A percentile compares a stretch with the other conserved stretches of the same genome.
These are phyloP conservation scores for Sinonovacula constricta DNA, from an alignment of 1,140 invertebrate species.

Conservation along the genomic window DNA sequence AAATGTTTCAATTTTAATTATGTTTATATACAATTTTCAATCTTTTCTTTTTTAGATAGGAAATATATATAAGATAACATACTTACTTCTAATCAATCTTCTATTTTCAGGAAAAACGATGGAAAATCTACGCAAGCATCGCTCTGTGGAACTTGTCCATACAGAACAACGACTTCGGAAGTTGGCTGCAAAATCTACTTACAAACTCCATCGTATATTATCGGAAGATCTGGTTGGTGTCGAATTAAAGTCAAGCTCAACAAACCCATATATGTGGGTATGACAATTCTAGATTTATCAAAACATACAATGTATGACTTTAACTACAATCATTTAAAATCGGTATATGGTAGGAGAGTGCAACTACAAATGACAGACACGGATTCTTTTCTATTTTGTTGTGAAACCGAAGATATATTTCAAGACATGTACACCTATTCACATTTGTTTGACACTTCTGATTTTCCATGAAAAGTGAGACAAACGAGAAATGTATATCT, in stretches of 20 bases:
- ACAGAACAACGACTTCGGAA: constrained; percentile 20
- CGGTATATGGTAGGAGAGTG: constrained; percentile 66
- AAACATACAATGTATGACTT: constrained; percentile 68
- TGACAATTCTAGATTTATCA: constrained; percentile 36
- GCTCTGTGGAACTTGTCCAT: constrained; percentile 23
- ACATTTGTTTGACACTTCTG: constrained; percentile 55
- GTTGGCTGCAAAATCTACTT: constrained; percentile 31
- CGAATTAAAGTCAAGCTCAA: constrained; percentile 31
- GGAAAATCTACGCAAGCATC: constrained; percentile 20
- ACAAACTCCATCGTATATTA: constrained; percentile 30
- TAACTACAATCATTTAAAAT: constrained; percentile 66
- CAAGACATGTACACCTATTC: constrained; percentile 68
- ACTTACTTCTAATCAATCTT: too few relatives aligned
- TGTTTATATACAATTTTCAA: too few relatives aligned
- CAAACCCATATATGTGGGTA: constrained; percentile 42
- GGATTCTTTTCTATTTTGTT: constrained; percentile 76
- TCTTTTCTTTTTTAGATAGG: too few relatives aligned
- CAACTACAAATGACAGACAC: too few relatives aligned
- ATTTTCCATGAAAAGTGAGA: constrained; percentile 80
- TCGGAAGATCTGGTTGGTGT: constrained; percentile 50
- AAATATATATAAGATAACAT: too few relatives aligned
- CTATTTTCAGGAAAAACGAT: constrained; percentile 23
- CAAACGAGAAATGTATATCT: too few relatives aligned
- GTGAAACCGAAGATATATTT: constrained; percentile 77
- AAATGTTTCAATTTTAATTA: too few relatives aligned